phyloP scores from a whole-genome alignment of 2,113 vertebrate species.

The Nycticorax nycticorax region DNA sequence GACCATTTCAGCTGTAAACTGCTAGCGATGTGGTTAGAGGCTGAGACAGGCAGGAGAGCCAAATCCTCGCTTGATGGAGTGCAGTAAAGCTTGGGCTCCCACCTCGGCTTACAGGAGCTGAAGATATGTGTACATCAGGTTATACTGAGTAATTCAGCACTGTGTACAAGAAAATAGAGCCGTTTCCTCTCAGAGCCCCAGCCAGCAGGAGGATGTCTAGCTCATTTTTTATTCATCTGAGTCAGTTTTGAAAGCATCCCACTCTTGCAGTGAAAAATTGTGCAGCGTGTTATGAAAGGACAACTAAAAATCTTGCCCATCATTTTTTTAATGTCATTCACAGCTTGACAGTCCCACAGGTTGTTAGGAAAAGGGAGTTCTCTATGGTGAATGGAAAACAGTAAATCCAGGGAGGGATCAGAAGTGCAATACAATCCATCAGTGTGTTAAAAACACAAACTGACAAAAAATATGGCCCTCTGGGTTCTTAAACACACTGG shows the following conservation, averaged over 20 bases:
- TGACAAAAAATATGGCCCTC: conserved; percentile 31
- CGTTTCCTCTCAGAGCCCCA: not conserved
- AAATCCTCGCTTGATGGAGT: not conserved
- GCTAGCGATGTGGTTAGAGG: not conserved
- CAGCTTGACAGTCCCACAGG: not conserved
- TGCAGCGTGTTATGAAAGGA: not conserved
- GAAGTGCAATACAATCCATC: not conserved
- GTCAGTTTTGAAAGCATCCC: conserved; percentile 24
- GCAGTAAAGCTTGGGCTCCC: not conserved
- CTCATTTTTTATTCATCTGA: conserved; percentile 34
- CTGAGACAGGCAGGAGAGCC: not conserved
- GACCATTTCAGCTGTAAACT: not conserved
- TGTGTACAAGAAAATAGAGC: not conserved
- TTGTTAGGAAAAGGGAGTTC: not conserved
- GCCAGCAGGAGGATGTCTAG: conserved; percentile 10
- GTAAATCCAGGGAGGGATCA: not conserved
- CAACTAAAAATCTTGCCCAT: not conserved
- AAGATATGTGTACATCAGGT: not conserved
- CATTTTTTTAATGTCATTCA: not conserved
- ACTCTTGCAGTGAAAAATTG: not conserved
- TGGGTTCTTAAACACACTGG: conserved; percentile 12
- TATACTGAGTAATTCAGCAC: not conserved
- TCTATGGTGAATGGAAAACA: not conserved
- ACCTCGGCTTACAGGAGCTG: not conserved
- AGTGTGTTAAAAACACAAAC: conserved; percentile 29